phyloP scores from a whole-genome alignment of 2,888 invertebrate species.

The Sisyra nigra region DNA sequence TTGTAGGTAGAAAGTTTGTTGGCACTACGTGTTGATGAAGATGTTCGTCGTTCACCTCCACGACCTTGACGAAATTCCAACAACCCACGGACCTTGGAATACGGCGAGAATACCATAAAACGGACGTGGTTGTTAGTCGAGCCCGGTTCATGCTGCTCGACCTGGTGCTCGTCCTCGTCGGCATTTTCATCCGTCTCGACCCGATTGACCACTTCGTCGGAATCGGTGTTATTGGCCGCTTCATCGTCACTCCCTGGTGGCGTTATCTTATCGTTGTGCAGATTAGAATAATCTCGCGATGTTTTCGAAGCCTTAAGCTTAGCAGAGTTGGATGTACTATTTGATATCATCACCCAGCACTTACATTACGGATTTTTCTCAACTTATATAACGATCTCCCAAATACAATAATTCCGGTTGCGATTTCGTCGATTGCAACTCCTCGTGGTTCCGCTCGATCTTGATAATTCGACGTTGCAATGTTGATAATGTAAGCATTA shows the following conservation, averaged over 20 bases:
- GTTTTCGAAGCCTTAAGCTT: conserved; percentile 44
- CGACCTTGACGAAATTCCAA: conserved; percentile 8
- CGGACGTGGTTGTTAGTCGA: background rate
- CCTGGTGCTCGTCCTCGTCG: conserved; percentile 14
- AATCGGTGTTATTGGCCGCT: conserved; percentile 11
- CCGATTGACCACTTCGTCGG: background rate
- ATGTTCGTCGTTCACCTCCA: conserved; percentile 3
- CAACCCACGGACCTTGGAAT: conserved; percentile 5
- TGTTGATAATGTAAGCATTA: too few relatives aligned
- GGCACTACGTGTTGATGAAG: conserved; percentile 11
- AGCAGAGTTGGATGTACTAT: conserved; percentile 34
- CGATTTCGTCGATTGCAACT: background rate
- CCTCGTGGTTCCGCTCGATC: too few relatives aligned
- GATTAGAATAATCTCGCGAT: conserved; percentile 29
- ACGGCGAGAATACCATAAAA: conserved; percentile 7
- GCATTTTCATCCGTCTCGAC: conserved; percentile 22
- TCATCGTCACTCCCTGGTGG: conserved; percentile 14
- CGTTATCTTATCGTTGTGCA: conserved; percentile 30
- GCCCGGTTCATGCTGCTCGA: too few relatives aligned
- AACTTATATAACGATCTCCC: too few relatives aligned
- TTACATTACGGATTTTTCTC: conserved; percentile 24
- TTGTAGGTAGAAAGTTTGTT: conserved; percentile 16
- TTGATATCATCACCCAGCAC: conserved; percentile 44
- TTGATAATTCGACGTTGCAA: too few relatives aligned
- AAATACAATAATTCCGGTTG: background rate